A percentile compares a stretch with the other conserved stretches of the same genome.
Evolutionary conservation across 2,113 vertebrate species (phyloP).

Genomic region (Corapipo altera): DNA sequence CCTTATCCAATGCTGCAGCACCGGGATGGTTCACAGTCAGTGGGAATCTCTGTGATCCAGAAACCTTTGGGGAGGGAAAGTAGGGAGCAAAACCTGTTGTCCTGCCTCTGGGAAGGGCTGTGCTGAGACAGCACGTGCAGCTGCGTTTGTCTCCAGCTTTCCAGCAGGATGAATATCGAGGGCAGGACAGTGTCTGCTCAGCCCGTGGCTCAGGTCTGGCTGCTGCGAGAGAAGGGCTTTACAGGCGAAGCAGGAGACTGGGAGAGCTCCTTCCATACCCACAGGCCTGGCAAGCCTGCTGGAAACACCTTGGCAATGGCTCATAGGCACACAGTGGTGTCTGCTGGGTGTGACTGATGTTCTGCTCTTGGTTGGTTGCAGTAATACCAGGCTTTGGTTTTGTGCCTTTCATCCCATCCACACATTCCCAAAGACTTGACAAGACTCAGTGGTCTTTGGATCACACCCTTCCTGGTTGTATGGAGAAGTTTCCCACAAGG

Average conservation of each 20-base stretch:
- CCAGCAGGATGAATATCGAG: accelerated
- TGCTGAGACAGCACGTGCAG: accelerated
- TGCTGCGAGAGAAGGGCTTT: not conserved
- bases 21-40: accelerated
- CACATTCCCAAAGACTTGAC: not conserved
- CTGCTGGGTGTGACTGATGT: not conserved
- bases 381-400: not conserved
- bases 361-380: not conserved
- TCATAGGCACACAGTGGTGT: not conserved
- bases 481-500: not conserved
- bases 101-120: not conserved
- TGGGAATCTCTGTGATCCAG: not conserved
- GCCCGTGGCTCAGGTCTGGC: not conserved
- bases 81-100: not conserved
- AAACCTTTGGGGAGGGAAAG: not conserved
- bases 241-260: accelerated
- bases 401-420: not conserved
- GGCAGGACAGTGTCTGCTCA: not conserved
- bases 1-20: accelerated
- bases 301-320: not conserved
- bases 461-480: not conserved
- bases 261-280: not conserved
- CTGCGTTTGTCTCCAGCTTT: not conserved
- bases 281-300: not conserved
- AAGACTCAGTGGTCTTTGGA: not conserved